Evolutionary conservation across 92 coral and sea anemone species (phyloP), one percentile per base, ranked within the genome.

Genomic region (Zoanthus solanderi): DNA sequence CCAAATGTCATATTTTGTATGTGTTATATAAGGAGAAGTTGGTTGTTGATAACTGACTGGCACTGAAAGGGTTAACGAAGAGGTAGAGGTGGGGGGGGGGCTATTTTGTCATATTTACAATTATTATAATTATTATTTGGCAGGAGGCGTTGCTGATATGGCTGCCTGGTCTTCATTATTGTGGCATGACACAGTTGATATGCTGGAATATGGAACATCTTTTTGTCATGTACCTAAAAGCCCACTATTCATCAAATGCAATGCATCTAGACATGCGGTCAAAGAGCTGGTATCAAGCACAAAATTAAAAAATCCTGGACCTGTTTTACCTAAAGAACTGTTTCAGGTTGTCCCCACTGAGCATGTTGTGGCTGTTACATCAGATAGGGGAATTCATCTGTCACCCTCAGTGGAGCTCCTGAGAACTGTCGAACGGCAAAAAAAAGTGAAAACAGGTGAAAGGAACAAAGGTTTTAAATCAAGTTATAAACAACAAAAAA

Each of bases 71-170:
- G 23, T 23, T 23, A 23, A 23, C 23, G 23, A 23, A 23, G 23
- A 23, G 23, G 23, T 23, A 23, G 23, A 23, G 23, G 23, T 23
- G 23, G 23, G 23, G 23, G 23, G 23, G 23, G 23, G 23, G 23
- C 23, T 23, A 23, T 23, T 23, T 23, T 23, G 23, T 23, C 23
- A 23, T 23, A 23, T 23, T 37, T 37, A 37, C 0, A 2, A 34
- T 63, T 6, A 63, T 63, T 11, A 63, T 16, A 16, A 0, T 78
- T 12, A 1, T 48, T 88, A 32, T 18, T 23, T 42, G 1, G 47
- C 87, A 96, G 99, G 99, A 47, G 99, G 99, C 9, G 79, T 93
- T 18, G 94, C 97, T 73, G 99, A 96, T 79, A 95, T 96, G 99
- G 99, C 99, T 12, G 99, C 94, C 5, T 96, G 99, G 99, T 90